phyloP scores from a whole-genome alignment of 2,888 invertebrate species.

The Eumacrocentrus americanus region DNA sequence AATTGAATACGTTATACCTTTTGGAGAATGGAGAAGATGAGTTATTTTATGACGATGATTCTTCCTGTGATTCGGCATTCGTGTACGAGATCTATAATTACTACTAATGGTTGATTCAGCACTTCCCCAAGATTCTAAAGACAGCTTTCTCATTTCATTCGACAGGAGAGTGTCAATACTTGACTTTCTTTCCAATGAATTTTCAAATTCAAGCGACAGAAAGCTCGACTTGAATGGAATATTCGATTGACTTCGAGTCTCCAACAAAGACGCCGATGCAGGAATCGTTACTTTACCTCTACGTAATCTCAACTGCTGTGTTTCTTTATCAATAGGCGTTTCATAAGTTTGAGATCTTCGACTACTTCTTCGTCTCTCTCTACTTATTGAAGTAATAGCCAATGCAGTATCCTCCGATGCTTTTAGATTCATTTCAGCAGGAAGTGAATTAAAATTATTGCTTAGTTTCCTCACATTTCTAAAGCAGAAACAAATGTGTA shows the following conservation, averaged over 20 bases:
- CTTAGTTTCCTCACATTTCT: slow-evolving; percentile 41
- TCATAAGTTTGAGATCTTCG: slow-evolving; percentile 1
- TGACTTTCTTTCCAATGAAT: slow-evolving; percentile 15
- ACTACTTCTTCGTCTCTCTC: slow-evolving; percentile 2
- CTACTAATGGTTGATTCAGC: not conserved
- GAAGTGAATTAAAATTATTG: slow-evolving; percentile 32
- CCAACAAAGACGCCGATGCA: slow-evolving; percentile 3
- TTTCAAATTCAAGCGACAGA: not conserved
- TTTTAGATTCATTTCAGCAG: slow-evolving; percentile 21
- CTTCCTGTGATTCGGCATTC: not conserved
- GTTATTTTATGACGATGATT: not conserved
- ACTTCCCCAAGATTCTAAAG: not conserved
- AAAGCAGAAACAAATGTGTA: slow-evolving; percentile 16
- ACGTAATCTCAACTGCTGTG: not conserved
- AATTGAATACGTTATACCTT: too few relatives aligned
- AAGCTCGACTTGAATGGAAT: not conserved
- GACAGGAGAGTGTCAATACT: slow-evolving; percentile 9
- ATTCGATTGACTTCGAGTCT: slow-evolving; percentile 19
- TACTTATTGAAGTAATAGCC: not conserved
- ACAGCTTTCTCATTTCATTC: not conserved
- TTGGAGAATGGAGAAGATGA: not conserved
- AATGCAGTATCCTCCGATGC: slow-evolving; percentile 10
- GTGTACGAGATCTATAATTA: not conserved
- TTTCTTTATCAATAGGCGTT: slow-evolving; percentile 4
- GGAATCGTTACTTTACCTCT: slow-evolving; percentile 4